Conservation (phyloP, 2,888 invertebrate genomes). For the Machimus atricapillus region DNA sequence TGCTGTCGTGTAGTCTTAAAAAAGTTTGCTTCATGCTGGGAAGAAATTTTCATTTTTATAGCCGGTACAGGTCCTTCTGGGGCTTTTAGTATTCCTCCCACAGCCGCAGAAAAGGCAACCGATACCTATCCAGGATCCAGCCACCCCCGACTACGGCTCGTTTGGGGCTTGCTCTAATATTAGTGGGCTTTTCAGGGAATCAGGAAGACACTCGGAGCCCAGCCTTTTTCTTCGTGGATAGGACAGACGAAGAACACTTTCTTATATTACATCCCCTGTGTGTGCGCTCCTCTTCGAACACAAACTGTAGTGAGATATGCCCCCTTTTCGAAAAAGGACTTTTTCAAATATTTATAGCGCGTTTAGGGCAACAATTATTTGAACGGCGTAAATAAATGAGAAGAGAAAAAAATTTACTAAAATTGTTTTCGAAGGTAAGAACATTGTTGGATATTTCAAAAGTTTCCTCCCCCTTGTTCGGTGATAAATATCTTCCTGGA, state of each 20-base stretch:
- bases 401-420: neutral
- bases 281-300: neutral
- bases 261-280: neutral
- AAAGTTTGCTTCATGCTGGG: neutral
- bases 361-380: constrained; percentile 33
- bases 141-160: neutral
- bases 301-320: neutral
- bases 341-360: constrained; percentile 32
- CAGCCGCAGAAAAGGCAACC: neutral
- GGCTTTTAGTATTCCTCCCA: neutral
- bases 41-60: neutral
- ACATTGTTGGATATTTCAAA: neutral
- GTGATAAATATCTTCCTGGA: neutral
- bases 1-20: neutral
- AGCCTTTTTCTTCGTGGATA: neutral
- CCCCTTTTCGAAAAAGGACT: neutral
- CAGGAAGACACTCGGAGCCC: neutral
- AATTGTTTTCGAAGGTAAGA: constrained; percentile 3
- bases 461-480: neutral
- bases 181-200: neutral
- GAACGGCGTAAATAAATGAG: constrained; percentile 9
- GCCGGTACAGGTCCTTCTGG: neutral
- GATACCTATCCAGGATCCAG: neutral
- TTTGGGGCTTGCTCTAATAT: neutral
- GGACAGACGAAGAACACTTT: neutral